Conservation (phyloP, 2,113 vertebrate species). For the Sula dactylatra region DNA sequence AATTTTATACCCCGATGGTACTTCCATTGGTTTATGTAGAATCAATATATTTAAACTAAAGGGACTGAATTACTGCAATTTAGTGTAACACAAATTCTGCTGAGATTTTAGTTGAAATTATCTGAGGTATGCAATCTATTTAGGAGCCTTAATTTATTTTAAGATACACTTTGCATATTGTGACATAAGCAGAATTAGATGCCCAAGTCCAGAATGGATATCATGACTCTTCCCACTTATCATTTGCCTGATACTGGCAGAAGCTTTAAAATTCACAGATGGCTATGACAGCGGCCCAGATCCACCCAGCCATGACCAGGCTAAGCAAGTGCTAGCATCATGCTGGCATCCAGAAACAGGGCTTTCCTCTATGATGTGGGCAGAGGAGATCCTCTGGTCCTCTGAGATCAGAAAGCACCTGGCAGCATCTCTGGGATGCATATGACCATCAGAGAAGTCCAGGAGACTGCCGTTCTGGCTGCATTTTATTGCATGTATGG, state of each 20-base stretch:
- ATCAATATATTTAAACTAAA: not conserved
- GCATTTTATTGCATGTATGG: rapidly evolving
- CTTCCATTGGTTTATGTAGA: not conserved
- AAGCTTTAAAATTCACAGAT: not conserved
- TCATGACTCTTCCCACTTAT: not conserved
- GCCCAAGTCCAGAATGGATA: not conserved
- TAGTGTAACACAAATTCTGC: not conserved
- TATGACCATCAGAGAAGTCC: not conserved
- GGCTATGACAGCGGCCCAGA: rapidly evolving
- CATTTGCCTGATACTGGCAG: not conserved
- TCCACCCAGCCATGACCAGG: not conserved
- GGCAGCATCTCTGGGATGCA: not conserved
- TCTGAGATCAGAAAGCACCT: not conserved
- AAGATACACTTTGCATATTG: not conserved
- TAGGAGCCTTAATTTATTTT: not conserved
- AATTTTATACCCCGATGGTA: not conserved
- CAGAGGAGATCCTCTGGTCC: not conserved
- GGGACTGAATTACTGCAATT: not conserved
- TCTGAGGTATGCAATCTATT: not conserved
- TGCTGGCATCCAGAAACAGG: not conserved
- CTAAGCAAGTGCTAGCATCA: not conserved
- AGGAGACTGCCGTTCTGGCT: not conserved
- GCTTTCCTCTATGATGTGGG: not conserved
- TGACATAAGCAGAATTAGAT: not conserved
- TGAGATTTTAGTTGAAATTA: not conserved